phyloP scores from a whole-genome alignment of 2,113 vertebrate genomes.

The Nothobranchius furzeri region DNA sequence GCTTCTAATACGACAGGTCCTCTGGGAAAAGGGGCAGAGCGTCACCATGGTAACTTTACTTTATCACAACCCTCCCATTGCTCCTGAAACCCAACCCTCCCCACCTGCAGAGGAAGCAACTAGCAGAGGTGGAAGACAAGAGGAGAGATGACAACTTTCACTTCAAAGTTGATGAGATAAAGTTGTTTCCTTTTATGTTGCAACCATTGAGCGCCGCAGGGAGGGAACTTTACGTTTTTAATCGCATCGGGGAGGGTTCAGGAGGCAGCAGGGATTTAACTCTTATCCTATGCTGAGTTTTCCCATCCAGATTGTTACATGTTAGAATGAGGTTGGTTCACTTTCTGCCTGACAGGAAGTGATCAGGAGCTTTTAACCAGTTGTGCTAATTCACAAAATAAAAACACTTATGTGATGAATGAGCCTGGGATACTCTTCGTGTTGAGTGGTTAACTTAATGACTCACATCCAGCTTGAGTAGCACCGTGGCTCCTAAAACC shows the following conservation, averaged over 20 bases:
- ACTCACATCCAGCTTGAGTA: too few relatives aligned
- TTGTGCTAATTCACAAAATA: not conserved
- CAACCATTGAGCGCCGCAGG: conserved; percentile 52
- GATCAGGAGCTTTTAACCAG: not conserved
- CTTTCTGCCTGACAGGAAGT: conserved; percentile 9
- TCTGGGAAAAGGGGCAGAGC: conserved; percentile 20
- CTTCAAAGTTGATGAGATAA: conserved; percentile 75
- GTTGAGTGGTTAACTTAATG: too few relatives aligned
- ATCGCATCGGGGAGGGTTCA: conserved; percentile 49
- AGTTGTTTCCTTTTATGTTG: conserved; percentile 74
- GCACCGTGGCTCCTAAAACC: too few relatives aligned
- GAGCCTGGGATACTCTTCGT: too few relatives aligned
- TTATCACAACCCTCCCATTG: conserved; percentile 1
- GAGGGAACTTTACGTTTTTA: conserved; percentile 58
- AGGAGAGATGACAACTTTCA: conserved; percentile 71
- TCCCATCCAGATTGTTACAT: conserved; percentile 50
- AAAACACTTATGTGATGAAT: not conserved
- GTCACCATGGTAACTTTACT: conserved; percentile 58
- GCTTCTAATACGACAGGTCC: conserved; percentile 50
- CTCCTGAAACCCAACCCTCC: not conserved
- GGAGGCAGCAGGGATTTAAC: conserved; percentile 59
- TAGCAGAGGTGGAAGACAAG: conserved; percentile 51
- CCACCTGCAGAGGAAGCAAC: conserved; percentile 21
- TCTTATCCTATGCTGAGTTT: conserved; percentile 49
- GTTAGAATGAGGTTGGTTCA: conserved; percentile 21